Percentiles rank a stretch among this genome's conserved stretches.
Conservation (phyloP, 2,888 invertebrate species). For the Therioaphis trifolii region DNA sequence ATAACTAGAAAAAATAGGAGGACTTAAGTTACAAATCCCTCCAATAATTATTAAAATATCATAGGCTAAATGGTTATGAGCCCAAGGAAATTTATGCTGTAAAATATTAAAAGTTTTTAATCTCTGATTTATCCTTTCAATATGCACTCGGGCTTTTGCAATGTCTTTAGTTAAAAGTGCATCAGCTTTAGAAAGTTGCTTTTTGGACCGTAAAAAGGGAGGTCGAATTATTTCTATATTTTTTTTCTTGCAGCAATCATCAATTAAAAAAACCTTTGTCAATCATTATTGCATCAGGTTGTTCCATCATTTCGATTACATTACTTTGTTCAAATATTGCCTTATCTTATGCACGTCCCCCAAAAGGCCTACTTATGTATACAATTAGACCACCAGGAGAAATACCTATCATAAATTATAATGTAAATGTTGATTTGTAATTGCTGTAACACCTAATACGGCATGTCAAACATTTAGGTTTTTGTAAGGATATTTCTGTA, state of each 20-base stretch:
- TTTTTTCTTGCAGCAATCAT: slow-evolving; percentile 10
- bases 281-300: background rate
- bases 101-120: slow-evolving; percentile 42
- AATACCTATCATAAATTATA: slow-evolving; percentile 51
- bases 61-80: slow-evolving; percentile 22
- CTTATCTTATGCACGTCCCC: background rate
- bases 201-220: background rate
- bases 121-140: slow-evolving; percentile 29
- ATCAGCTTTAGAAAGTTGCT: background rate
- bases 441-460: slow-evolving; percentile 41
- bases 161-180: slow-evolving; percentile 25
- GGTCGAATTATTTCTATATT: slow-evolving; percentile 1
- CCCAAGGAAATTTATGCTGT: slow-evolving; percentile 10
- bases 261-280: background rate
- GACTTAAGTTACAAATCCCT: slow-evolving; percentile 13
- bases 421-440: slow-evolving; percentile 35
- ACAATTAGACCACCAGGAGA: slow-evolving; percentile 25
- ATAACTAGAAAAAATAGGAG: slow-evolving; percentile 8
- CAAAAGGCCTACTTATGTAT: slow-evolving; percentile 30
- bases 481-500: background rate
- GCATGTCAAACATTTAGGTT: slow-evolving; percentile 19
- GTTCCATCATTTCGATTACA: background rate
- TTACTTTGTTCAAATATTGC: slow-evolving; percentile 18
- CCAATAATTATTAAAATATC: slow-evolving; percentile 30
- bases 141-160: slow-evolving; percentile 31